A percentile compares a stretch with the other conserved stretches of the same genome.
Evolutionary conservation across 2,888 invertebrate species (phyloP).

Genomic region (Coenonympha glycerion): DNA sequence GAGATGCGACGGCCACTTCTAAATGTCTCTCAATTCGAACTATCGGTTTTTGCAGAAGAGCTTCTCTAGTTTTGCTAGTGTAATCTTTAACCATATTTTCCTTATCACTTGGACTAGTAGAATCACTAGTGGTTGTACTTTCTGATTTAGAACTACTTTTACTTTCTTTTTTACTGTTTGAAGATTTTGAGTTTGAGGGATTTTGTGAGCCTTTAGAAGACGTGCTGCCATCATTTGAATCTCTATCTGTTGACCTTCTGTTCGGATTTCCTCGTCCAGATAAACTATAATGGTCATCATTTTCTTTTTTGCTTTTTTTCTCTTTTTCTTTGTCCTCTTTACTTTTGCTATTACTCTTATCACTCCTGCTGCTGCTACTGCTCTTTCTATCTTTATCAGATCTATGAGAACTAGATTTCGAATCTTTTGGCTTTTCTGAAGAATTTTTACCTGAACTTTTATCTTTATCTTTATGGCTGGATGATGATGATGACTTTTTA

Average conservation of each 20-base stretch:
- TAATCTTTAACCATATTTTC: slow-evolving; percentile 42
- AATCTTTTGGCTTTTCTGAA: slow-evolving; percentile 53
- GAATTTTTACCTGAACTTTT: slow-evolving; percentile 47
- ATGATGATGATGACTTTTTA: slow-evolving; percentile 52
- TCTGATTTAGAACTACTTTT: slow-evolving; percentile 66
- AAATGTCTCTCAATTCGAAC: slow-evolving; percentile 60
- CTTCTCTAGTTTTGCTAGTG: slow-evolving; percentile 35
- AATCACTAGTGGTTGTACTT: slow-evolving; percentile 65
- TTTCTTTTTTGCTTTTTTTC: slow-evolving; percentile 71
- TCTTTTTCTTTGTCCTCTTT: slow-evolving; percentile 64
- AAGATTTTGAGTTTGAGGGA: slow-evolving; percentile 50
- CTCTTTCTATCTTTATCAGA: slow-evolving; percentile 66
- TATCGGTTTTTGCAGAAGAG: slow-evolving; percentile 46
- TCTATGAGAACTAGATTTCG: slow-evolving; percentile 54
- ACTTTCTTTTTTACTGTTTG: slow-evolving; percentile 56
- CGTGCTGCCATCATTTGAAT: slow-evolving; percentile 84
- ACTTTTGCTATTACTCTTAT: slow-evolving; percentile 37
- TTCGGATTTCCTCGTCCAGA: slow-evolving; percentile 78
- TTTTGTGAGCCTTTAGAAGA: slow-evolving; percentile 66
- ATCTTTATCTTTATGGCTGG: slow-evolving; percentile 56
- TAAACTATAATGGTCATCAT: slow-evolving; percentile 83
- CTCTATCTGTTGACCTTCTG: slow-evolving; percentile 84
- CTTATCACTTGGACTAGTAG: slow-evolving; percentile 72
- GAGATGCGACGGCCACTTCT: slow-evolving; percentile 52
- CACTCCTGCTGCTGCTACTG: slow-evolving; percentile 23